Evolutionary conservation across 2,888 invertebrate genomes (phyloP).

Genomic region (Acronicta leporina): DNA sequence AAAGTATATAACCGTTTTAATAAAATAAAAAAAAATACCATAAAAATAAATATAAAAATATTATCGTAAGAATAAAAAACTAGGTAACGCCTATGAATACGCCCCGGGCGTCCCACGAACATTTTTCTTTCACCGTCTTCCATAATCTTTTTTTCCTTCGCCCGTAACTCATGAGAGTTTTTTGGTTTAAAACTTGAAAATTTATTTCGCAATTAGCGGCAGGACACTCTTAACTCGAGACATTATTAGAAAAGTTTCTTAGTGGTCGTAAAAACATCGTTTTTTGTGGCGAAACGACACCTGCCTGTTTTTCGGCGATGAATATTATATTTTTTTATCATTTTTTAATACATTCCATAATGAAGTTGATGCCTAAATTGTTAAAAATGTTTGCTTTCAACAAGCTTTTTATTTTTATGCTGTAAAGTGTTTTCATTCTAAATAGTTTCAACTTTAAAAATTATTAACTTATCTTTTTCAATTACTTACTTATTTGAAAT

Average conservation of each 20-base stretch:
- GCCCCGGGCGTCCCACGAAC: constrained; percentile 21
- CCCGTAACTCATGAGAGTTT: constrained; percentile 81
- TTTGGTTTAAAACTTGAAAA: constrained; percentile 85
- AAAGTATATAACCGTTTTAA: too few species aligned
- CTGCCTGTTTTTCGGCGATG: constrained; percentile 64
- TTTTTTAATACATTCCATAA: constrained; percentile 44
- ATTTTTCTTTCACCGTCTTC: constrained; percentile 57
- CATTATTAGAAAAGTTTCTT: constrained; percentile 88
- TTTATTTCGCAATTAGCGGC: constrained; percentile 88
- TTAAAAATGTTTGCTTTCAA: background rate
- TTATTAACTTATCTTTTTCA: too few species aligned
- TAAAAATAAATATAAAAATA: too few species aligned
- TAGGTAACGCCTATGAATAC: constrained; percentile 46
- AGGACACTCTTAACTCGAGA: constrained; percentile 77
- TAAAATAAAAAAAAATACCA: too few species aligned
- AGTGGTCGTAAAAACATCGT: constrained; percentile 81
- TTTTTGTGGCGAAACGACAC: constrained; percentile 75
- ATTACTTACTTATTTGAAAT: too few species aligned
- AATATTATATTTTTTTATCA: constrained; percentile 53
- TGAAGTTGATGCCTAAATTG: constrained; percentile 12
- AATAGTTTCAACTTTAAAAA: too few species aligned
- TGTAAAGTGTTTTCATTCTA: background rate
- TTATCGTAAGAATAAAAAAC: too few species aligned
- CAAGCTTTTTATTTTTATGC: too few species aligned
- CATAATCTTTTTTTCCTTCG: constrained; percentile 70